These are phyloP conservation scores for Agrotis clavis DNA, from an alignment of 2,888 invertebrate species.

Conservation along the genomic window DNA sequence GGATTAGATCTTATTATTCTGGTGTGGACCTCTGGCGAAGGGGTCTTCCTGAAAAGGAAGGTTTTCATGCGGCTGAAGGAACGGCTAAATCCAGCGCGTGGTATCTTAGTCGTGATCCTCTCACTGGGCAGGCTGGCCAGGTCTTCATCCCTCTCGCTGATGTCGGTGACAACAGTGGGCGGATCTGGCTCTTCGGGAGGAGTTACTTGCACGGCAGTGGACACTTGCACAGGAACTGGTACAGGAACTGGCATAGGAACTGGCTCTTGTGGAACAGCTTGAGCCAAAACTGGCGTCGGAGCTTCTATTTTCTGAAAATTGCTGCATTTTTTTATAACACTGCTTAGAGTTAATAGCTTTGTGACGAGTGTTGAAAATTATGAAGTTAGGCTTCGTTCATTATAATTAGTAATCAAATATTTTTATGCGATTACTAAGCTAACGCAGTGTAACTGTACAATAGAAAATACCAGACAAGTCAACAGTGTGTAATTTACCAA, in stretches of 20 bases:
- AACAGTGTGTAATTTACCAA: neutral
- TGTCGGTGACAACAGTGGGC: slow-evolving; percentile 23
- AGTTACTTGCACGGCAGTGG: slow-evolving; percentile 58
- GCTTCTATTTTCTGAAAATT: slow-evolving; percentile 75
- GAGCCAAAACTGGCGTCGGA: slow-evolving; percentile 42
- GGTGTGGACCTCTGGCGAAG: slow-evolving; percentile 62
- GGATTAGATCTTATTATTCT: slow-evolving; percentile 63
- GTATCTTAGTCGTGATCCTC: slow-evolving; percentile 70
- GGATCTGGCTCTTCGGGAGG: slow-evolving; percentile 36
- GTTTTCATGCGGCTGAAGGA: slow-evolving; percentile 79
- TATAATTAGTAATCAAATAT: neutral
- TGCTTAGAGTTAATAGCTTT: neutral
- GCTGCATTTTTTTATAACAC: too few relatives aligned
- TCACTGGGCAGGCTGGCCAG: slow-evolving; percentile 57
- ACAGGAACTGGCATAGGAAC: slow-evolving; percentile 53
- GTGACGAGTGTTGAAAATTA: neutral
- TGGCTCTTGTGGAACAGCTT: slow-evolving; percentile 42
- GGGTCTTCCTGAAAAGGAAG: slow-evolving; percentile 71
- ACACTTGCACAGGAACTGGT: slow-evolving; percentile 56
- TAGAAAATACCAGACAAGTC: neutral
- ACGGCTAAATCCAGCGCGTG: slow-evolving; percentile 78
- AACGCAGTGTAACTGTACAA: neutral
- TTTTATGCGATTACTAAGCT: neutral
- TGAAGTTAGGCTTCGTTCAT: neutral
- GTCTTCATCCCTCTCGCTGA: slow-evolving; percentile 66